Percentiles rank a stretch among this genome's conserved stretches.
These are phyloP conservation scores for Pseudorasbora parva DNA, from an alignment of 2,113 vertebrate genomes.

Conservation along the genomic window DNA sequence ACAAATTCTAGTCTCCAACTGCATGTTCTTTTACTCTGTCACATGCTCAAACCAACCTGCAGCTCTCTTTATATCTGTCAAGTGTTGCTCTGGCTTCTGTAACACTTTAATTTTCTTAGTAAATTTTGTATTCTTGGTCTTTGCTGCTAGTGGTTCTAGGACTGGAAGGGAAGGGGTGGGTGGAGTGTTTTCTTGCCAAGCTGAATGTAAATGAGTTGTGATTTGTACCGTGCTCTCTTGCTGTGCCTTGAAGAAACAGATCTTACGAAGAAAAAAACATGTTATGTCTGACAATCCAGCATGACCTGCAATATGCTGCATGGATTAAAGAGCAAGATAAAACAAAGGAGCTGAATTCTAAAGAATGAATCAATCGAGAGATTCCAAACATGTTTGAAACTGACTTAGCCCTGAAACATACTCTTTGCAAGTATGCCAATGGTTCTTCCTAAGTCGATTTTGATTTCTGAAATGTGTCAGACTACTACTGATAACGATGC, in stretches of 20 bases:
- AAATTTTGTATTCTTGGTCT: constrained; percentile 51
- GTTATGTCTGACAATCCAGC: constrained; percentile 77
- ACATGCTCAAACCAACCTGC: constrained; percentile 30
- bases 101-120: constrained; percentile 52
- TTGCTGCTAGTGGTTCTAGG: constrained; percentile 37
- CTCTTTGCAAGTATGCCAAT: neutral
- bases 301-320: constrained; percentile 80
- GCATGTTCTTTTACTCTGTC: constrained; percentile 46
- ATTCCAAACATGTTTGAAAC: neutral
- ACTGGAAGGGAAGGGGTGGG: constrained; percentile 26
- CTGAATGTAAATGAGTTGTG: constrained; percentile 68
- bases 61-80: constrained; percentile 35
- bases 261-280: constrained; percentile 31
- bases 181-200: constrained; percentile 57
- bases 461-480: constrained; percentile 20
- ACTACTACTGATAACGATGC: neutral
- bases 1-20: neutral
- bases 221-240: constrained; percentile 67
- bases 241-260: constrained; percentile 76
- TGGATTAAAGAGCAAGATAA: constrained; percentile 64
- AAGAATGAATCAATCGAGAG: neutral
- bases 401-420: neutral
- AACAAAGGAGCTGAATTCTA: constrained; percentile 39
- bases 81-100: constrained; percentile 31
- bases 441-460: neutral